Percentiles rank a stretch among this genome's conserved stretches.
phyloP scores from a whole-genome alignment of 2,888 invertebrate genomes.

The Plebejus melissa region DNA sequence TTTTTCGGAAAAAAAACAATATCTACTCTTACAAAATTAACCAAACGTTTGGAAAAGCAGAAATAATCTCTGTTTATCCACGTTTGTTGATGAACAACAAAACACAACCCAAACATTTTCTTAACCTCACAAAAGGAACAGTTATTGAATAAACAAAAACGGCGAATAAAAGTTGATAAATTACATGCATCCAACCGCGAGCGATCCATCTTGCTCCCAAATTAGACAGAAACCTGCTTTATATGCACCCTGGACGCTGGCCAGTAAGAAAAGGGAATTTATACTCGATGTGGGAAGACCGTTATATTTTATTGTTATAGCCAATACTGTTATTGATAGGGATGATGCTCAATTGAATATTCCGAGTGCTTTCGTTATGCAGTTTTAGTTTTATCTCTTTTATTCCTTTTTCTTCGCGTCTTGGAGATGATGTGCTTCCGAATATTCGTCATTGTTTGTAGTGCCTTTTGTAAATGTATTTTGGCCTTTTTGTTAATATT shows the following conservation, averaged over 20 bases:
- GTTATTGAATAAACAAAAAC: slow-evolving; percentile 49
- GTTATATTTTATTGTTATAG: slow-evolving; percentile 73
- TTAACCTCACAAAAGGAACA: slow-evolving; percentile 8
- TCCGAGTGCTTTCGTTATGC: slow-evolving; percentile 10
- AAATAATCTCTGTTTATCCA: not conserved
- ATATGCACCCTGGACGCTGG: slow-evolving; percentile 59
- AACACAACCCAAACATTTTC: not conserved
- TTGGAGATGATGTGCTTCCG: not conserved
- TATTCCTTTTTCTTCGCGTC: not conserved
- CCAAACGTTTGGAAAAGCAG: not conserved
- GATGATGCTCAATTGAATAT: slow-evolving; percentile 31
- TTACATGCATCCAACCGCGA: slow-evolving; percentile 43
- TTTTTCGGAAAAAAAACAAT: too few species aligned
- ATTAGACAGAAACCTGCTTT: slow-evolving; percentile 48
- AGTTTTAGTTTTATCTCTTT: slow-evolving; percentile 9
- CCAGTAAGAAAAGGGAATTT: slow-evolving; percentile 60
- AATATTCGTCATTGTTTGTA: not conserved
- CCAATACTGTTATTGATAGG: slow-evolving; percentile 55
- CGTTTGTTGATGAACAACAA: not conserved
- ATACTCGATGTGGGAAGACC: slow-evolving; percentile 44
- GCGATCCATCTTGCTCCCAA: slow-evolving; percentile 62
- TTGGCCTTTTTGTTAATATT: too few species aligned
- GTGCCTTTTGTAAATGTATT: too few species aligned
- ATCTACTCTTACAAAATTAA: not conserved
- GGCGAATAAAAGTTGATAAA: slow-evolving; percentile 55